Base-by-base conservation (phyloP, 1,140 invertebrate species). In the Subanguina moxae region DNA sequence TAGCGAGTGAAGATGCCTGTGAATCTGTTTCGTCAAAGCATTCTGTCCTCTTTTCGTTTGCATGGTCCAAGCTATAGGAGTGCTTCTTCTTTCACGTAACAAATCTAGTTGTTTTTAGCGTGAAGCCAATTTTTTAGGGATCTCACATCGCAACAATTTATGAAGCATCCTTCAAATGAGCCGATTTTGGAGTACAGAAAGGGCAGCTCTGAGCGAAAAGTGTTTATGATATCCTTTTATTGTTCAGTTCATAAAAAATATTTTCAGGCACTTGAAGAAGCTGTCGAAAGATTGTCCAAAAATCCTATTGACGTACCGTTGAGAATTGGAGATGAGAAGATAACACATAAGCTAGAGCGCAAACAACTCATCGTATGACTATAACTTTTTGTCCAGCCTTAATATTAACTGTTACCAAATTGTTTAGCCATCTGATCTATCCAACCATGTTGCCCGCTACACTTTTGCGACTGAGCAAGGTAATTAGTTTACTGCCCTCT, bases 151-250 rank as follows among this genome's bases (percentile, higher is more conserved):
- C 79, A 73, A 23, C 63, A 82, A 48, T 82, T 82, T 43, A 71
- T 82, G 72, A 82, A 84, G 66, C 74, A 78, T 32, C 85, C 85
- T n/a, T 72, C 70, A 28, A 86, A 86, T 83, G 85, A 86, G 67
- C 85, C 86, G 1, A 76, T 86, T 70, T 74, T 83, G 11, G 84
- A 78, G 3, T 98, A 96, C 84, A 85, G 89, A 56, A 89, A 90
- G 68, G 90, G 90, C 11, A 93, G 91, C 57, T 84, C 86, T 52
- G 94, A 98, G 83, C 87, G 92, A 57, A 83, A 38, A 38, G 32
- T 38, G 11, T 5, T 38, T 38, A 38, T 38, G 32, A 5, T 38
- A n/a, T n/a, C n/a, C n/a, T n/a, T n/a, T n/a, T n/a, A n/a, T n/a
- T n/a, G n/a, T n/a, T n/a, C n/a, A n/a, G n/a, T n/a, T n/a, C 32